phyloP scores from a whole-genome alignment of 2,113 vertebrate species.

The Hoplias malabaricus region DNA sequence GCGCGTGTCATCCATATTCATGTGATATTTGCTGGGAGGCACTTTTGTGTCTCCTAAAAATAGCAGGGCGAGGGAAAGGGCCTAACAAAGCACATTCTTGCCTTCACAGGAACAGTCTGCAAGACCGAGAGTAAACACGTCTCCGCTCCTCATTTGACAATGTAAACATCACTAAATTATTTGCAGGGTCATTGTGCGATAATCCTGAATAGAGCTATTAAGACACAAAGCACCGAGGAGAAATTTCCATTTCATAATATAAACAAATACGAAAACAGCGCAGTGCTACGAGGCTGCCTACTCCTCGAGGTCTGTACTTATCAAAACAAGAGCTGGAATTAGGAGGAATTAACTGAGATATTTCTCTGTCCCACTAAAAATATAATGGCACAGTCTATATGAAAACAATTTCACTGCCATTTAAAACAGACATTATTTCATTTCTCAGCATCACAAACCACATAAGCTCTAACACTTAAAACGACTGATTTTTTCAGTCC shows the following conservation, averaged over 20 bases:
- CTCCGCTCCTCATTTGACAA: conserved; percentile 48
- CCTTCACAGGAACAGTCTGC: conserved; percentile 56
- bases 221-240: not conserved
- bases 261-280: not conserved
- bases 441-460: no score
- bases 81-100: conserved; percentile 66
- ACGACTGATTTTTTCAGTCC: no score
- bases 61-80: conserved; percentile 74
- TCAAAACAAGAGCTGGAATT: not conserved
- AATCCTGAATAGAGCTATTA: not conserved
- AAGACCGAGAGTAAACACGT: conserved; percentile 69
- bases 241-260: not conserved
- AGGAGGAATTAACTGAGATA: not conserved
- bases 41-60: conserved; percentile 79
- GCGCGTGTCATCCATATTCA: conserved; percentile 78
- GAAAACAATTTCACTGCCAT: no score
- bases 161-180: conserved; percentile 62
- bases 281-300: not conserved
- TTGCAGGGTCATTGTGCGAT: conserved; percentile 48
- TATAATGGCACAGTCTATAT: not conserved
- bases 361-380: no score
- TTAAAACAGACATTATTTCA: no score
- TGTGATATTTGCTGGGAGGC: conserved; percentile 77
- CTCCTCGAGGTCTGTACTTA: not conserved
- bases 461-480: no score